These are phyloP conservation scores for Trypoxylus dichotomus DNA, from an alignment of 1,140 invertebrate genomes.

Conservation along the genomic window DNA sequence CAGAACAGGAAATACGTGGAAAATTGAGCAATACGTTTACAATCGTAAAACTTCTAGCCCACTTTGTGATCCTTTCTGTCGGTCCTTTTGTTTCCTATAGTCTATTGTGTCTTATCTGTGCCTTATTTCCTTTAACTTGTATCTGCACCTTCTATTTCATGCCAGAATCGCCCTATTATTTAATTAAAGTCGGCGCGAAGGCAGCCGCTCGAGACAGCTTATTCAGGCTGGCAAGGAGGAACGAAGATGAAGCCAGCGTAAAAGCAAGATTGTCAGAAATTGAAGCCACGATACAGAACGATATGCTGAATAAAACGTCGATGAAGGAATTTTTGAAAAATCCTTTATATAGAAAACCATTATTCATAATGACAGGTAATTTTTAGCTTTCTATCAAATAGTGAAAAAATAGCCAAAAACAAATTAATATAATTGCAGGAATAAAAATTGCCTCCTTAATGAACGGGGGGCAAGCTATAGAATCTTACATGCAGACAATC, in stretches of 20 bases:
- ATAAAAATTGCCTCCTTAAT: slow-evolving; percentile 51
- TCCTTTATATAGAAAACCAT: neutral
- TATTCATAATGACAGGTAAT: slow-evolving; percentile 44
- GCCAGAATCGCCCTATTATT: slow-evolving; percentile 64
- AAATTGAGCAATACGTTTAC: slow-evolving; percentile 60
- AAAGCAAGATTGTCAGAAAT: slow-evolving; percentile 34
- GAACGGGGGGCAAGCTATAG: slow-evolving; percentile 56
- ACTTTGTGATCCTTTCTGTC: slow-evolving; percentile 59
- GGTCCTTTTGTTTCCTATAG: slow-evolving; percentile 56
- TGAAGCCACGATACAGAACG: slow-evolving; percentile 27
- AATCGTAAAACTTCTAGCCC: slow-evolving; percentile 64
- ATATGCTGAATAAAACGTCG: slow-evolving; percentile 34
- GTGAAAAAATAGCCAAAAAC: slow-evolving; percentile 63
- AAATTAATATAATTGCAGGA: slow-evolving; percentile 64
- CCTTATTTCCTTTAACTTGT: slow-evolving; percentile 57
- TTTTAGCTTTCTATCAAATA: neutral
- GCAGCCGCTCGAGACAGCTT: neutral
- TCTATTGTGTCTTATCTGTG: slow-evolving; percentile 49
- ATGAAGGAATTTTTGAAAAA: slow-evolving; percentile 28
- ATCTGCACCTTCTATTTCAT: slow-evolving; percentile 59
- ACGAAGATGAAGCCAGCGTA: slow-evolving; percentile 13
- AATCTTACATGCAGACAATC: slow-evolving; percentile 70
- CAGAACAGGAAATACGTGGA: slow-evolving; percentile 62
- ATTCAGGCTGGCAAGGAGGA: neutral
- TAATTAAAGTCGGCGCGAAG: slow-evolving; percentile 49